These are phyloP conservation scores for Montipora cactus DNA, from an alignment of 64 coral and sea anemone species.

Conservation along the genomic window DNA sequence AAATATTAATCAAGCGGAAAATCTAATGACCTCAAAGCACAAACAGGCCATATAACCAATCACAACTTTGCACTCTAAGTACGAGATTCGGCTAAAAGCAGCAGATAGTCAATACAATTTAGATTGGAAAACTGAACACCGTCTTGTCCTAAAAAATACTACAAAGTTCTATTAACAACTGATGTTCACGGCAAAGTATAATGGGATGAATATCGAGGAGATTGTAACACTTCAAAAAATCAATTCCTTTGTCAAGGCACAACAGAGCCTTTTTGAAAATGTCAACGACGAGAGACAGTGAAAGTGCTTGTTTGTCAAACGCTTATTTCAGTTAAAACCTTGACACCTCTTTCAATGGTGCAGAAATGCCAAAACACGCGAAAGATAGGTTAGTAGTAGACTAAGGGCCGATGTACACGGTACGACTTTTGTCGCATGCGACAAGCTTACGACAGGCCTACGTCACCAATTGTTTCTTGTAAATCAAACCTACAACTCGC, in stretches of 20 bases:
- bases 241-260: not conserved
- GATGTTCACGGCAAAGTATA: not conserved
- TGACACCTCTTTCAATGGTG: not conserved
- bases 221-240: not conserved
- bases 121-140: not conserved
- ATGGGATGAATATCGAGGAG: not conserved
- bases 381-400: not conserved
- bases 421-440: too few relatives aligned
- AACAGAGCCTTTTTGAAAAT: not conserved
- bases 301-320: not conserved
- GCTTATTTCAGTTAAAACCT: too few relatives aligned
- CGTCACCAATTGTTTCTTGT: too few relatives aligned
- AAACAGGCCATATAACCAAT: not conserved
- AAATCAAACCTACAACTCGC: too few relatives aligned
- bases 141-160: not conserved
- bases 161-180: not conserved
- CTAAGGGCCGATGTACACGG: not conserved
- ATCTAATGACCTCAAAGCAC: slow-evolving; percentile 32
- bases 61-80: not conserved
- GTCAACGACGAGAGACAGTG: not conserved
- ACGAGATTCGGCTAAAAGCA: not conserved
- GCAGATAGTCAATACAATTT: slow-evolving; percentile 20
- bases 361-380: not conserved
- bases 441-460: too few relatives aligned
- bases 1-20: slow-evolving; percentile 50